Conservation (phyloP, 37 sponge, comb jelly and placozoan genomes). For the Beroe ovata region DNA sequence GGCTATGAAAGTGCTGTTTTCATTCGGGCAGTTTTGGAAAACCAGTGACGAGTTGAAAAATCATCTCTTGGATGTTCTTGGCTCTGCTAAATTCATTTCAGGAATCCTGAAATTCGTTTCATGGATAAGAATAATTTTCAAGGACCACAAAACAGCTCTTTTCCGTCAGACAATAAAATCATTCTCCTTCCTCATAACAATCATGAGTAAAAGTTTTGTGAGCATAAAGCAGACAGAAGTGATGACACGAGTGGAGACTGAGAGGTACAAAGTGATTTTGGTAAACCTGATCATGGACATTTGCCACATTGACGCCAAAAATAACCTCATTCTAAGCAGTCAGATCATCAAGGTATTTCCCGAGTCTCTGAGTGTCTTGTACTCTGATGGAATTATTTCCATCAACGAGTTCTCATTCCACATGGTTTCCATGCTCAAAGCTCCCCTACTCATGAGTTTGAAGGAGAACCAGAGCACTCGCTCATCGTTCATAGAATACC, state of each 20-base stretch:
- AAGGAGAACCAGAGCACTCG: not conserved
- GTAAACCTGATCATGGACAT: constrained; percentile 15
- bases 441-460: not conserved
- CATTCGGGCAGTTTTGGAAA: constrained; percentile 38
- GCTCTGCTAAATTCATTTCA: not conserved
- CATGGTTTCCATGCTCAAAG: constrained; percentile 6
- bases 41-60: constrained; percentile 38
- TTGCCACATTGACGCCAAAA: not conserved
- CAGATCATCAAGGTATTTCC: constrained; percentile 43
- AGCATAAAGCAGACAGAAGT: not conserved
- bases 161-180: constrained; percentile 7
- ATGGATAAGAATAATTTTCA: not conserved
- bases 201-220: constrained; percentile 54
- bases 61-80: not conserved
- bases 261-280: constrained; percentile 31
- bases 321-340: constrained; percentile 18
- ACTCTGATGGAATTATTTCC: constrained; percentile 19
- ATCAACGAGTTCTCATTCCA: constrained; percentile 40
- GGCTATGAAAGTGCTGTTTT: constrained; percentile 16
- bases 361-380: constrained; percentile 8
- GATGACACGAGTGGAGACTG: not conserved
- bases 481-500: not conserved
- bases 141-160: not conserved
- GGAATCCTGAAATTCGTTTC: constrained; percentile 46
- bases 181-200: constrained; percentile 12